Evolutionary conservation across 1,140 invertebrate species (phyloP).

Genomic region (Drosophila tani): DNA sequence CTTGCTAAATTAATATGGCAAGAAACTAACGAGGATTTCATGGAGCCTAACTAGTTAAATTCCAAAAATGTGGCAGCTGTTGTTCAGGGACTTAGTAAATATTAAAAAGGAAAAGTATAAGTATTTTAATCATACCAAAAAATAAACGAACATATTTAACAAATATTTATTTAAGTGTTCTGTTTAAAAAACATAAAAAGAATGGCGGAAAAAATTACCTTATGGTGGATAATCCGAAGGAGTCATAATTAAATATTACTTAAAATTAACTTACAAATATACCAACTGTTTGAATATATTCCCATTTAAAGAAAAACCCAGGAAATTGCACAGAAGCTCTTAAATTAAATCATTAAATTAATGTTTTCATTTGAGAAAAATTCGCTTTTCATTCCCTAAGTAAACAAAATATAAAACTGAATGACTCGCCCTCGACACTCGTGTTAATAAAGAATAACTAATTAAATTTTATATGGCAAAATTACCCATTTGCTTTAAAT

Average conservation of each 20-base stretch:
- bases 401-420: background rate
- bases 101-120: too few relatives aligned
- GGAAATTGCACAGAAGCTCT: background rate
- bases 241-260: too few relatives aligned
- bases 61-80: background rate
- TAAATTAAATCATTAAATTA: background rate
- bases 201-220: too few relatives aligned
- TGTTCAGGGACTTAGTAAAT: background rate
- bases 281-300: too few relatives aligned
- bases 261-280: too few relatives aligned
- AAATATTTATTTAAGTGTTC: too few relatives aligned
- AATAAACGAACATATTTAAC: too few relatives aligned
- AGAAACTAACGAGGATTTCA: slow-evolving; percentile 27
- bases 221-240: too few relatives aligned
- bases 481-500: slow-evolving; percentile 1
- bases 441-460: background rate
- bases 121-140: too few relatives aligned
- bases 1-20: slow-evolving; percentile 45
- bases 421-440: background rate
- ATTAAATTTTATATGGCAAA: background rate
- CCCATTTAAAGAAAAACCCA: too few relatives aligned
- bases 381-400: background rate
- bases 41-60: background rate
- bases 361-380: background rate
- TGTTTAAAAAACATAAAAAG: too few relatives aligned